Conservation (phyloP, 2,113 vertebrate genomes). For the Machaerirhynchus nigripectus region DNA sequence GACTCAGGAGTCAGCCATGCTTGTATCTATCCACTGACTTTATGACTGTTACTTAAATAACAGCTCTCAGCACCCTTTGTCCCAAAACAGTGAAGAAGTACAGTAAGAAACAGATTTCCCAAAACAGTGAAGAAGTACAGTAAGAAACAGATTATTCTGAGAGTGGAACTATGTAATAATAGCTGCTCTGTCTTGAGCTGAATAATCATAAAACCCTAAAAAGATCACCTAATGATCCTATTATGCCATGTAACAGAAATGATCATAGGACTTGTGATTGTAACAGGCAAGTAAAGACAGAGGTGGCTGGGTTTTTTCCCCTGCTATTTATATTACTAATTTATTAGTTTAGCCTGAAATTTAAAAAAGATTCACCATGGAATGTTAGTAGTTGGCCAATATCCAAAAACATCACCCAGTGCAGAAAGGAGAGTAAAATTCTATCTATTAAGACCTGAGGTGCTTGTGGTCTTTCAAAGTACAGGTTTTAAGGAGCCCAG, state of each 20-base stretch:
- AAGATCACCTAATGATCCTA: not conserved
- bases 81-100: not conserved
- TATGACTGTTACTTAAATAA: not conserved
- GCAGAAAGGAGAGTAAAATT: not conserved
- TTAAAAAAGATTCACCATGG: not conserved
- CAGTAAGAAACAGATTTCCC: not conserved
- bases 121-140: not conserved
- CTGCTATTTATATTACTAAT: not conserved
- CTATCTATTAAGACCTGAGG: not conserved
- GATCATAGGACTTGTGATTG: not conserved
- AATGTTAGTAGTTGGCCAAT: not conserved
- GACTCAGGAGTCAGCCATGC: not conserved
- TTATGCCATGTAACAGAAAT: not conserved
- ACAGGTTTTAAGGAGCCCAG: not conserved
- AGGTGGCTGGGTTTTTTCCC: rapidly evolving
- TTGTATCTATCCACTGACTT: not conserved
- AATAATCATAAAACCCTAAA: not conserved
- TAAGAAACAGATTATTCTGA: not conserved
- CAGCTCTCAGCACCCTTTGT: not conserved
- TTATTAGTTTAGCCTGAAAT: not conserved
- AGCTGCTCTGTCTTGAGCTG: not conserved
- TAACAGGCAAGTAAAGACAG: not conserved
- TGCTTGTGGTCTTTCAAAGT: not conserved
- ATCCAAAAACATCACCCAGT: not conserved
- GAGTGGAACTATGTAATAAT: not conserved